Evolutionary conservation across 1,140 invertebrate species (phyloP), one percentile per base, ranked within the genome.

Genomic region (Ceratina australensis): DNA sequence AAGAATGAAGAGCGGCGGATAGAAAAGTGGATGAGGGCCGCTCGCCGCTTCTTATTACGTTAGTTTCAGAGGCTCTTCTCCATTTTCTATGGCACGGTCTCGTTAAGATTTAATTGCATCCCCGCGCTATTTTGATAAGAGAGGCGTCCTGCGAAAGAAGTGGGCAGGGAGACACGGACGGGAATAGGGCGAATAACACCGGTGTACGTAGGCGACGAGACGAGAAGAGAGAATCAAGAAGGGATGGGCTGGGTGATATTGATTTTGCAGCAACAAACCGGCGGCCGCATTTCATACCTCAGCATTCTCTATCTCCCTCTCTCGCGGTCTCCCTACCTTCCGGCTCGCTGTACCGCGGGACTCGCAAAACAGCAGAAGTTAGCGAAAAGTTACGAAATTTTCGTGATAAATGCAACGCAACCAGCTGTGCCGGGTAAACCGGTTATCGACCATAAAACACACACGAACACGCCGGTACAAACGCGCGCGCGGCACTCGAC

Each of bases 261-360:
- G 86, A 87, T 87, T 87, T 86, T 78, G 47, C 86, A 87, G 82
- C 86, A 87, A 87, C 85, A 87, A 85, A 87, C 85, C 71, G 67
- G 78, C 68, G 63, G 77, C 63, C 76, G 77, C 80, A 84, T 87
- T 86, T 86, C 82, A 78, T 84, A 82, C 61, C 72, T 50, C 76
- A 74, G 64, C 63, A 66, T 76, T 15, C 52, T 5, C 54, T 68
- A 5, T 42, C 33, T 42, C 33, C 10, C 3, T 42, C 33, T 42
- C 33, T 42, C 33, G 7, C 33, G n/a, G n/a, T 42, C 33, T 42
- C 5, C 10, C 18, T 57, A 33, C 54, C 73, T 59, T 65, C n/a
- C 50, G 5, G 5, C 0, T 42, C 33, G 52, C 52, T 3, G n/a
- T n/a, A 47, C 42, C 33, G 22, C 28, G 13, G 42, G 18, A 60